These are phyloP conservation scores for Monopis laevigella DNA, from an alignment of 2,888 invertebrate genomes.

Conservation along the genomic window DNA sequence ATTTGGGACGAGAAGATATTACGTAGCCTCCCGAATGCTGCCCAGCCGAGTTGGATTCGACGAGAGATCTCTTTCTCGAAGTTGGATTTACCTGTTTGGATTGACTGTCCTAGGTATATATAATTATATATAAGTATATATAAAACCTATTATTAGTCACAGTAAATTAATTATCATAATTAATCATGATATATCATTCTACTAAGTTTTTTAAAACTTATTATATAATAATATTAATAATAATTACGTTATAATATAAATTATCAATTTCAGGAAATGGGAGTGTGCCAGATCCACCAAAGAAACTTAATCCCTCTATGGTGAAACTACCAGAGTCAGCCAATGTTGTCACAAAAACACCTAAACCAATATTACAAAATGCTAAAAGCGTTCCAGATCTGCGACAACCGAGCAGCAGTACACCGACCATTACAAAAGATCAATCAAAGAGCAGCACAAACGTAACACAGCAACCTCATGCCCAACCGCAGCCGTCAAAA, in stretches of 20 bases:
- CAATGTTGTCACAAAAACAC: neutral
- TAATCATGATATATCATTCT: no score
- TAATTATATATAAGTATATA: no score
- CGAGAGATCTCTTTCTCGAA: no score
- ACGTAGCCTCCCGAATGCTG: no score
- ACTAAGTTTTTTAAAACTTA: no score
- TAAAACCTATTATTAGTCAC: no score
- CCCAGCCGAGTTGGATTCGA: no score
- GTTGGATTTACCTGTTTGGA: no score
- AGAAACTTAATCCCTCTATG: constrained; percentile 32
- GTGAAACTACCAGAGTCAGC: constrained; percentile 23
- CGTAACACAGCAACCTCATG: neutral
- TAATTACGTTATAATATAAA: constrained; percentile 12
- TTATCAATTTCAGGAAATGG: constrained; percentile 30
- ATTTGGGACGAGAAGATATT: no score
- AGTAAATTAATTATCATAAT: no score
- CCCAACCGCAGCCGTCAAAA: neutral
- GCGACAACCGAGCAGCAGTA: constrained; percentile 17
- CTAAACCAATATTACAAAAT: constrained; percentile 21
- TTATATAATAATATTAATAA: no score
- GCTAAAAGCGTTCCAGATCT: constrained; percentile 40
- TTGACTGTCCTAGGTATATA: no score
- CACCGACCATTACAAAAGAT: constrained; percentile 16
- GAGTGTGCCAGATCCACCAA: constrained; percentile 26
- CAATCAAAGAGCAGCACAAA: constrained; percentile 22